A percentile compares a stretch with the other conserved stretches of the same genome.
These are phyloP conservation scores for Geococcyx californianus DNA, from an alignment of 2,113 vertebrate species.

Conservation along the genomic window DNA sequence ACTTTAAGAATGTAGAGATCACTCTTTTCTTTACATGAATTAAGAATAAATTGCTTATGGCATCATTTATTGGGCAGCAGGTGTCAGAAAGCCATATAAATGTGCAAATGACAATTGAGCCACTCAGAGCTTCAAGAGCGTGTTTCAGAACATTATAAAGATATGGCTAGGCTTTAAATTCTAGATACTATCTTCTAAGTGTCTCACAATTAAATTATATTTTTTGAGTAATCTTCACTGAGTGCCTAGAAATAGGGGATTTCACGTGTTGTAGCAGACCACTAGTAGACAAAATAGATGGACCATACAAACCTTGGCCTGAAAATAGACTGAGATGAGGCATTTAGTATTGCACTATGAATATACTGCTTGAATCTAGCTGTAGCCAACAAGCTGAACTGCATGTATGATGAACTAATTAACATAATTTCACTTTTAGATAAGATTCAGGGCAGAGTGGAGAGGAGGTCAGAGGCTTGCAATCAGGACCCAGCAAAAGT, in stretches of 20 bases:
- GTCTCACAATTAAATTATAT: conserved; percentile 55
- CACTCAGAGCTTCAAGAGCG: background rate
- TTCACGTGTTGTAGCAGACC: conserved; percentile 15
- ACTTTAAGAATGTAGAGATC: background rate
- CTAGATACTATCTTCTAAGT: conserved; percentile 39
- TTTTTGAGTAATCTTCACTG: conserved; percentile 20
- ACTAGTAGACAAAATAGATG: conserved; percentile 49
- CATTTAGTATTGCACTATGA: conserved; percentile 23
- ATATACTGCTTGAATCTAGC: background rate
- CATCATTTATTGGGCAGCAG: background rate
- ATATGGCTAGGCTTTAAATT: conserved; percentile 30
- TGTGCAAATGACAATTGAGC: conserved; percentile 38
- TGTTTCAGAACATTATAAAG: conserved; percentile 36
- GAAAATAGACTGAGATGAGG: conserved; percentile 4
- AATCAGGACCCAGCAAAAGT: background rate
- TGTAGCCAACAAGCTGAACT: background rate
- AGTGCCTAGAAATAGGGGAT: conserved; percentile 10
- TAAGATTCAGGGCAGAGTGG: background rate
- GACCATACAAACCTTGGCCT: conserved; percentile 32
- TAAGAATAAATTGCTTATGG: background rate
- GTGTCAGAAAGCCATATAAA: conserved; percentile 24
- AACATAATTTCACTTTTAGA: conserved; percentile 27
- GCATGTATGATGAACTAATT: conserved; percentile 32
- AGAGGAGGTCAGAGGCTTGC: background rate
- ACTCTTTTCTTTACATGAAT: background rate